Evolutionary conservation across 2,888 invertebrate species (phyloP).

Genomic region (Octodonta nipae): DNA sequence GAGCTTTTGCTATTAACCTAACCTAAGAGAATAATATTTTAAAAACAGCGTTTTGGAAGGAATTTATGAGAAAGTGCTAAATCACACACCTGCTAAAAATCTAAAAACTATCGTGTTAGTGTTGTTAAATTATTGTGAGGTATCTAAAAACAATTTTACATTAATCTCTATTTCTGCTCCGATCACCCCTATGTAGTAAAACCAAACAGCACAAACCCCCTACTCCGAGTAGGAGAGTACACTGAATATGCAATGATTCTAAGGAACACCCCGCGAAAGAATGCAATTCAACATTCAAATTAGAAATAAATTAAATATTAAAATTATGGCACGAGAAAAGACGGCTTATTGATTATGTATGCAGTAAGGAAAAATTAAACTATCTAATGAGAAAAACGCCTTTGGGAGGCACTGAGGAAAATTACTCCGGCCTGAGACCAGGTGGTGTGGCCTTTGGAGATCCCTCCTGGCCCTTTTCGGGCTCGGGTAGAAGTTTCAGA

Average conservation of each 20-base stretch:
- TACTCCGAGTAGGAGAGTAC: constrained; percentile 18
- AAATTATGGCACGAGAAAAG: constrained; percentile 36
- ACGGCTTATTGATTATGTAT: constrained; percentile 39
- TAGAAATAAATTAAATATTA: constrained; percentile 42
- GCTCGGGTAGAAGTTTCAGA: too few relatives aligned
- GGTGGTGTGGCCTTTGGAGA: constrained; percentile 16
- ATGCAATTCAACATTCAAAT: constrained; percentile 40
- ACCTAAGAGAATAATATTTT: too few relatives aligned
- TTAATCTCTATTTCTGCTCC: constrained; percentile 4
- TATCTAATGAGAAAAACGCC: constrained; percentile 38
- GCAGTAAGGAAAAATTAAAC: constrained; percentile 39
- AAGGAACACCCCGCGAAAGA: constrained; percentile 31
- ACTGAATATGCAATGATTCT: constrained; percentile 31
- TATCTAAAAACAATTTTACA: too few relatives aligned
- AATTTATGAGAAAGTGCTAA: too few relatives aligned
- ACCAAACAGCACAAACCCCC: constrained; percentile 10
- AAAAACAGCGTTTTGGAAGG: too few relatives aligned
- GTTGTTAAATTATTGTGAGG: too few relatives aligned
- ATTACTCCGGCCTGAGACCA: constrained; percentile 24
- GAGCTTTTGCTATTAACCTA: too few relatives aligned
- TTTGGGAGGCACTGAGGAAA: constrained; percentile 28
- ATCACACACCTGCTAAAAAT: too few relatives aligned
- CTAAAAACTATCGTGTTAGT: too few relatives aligned
- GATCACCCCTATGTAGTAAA: constrained; percentile 11
- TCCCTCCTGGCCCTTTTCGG: constrained; percentile 13